Evolutionary conservation across 2,888 invertebrate species (phyloP).

Genomic region (Zaprionus lineosus): DNA sequence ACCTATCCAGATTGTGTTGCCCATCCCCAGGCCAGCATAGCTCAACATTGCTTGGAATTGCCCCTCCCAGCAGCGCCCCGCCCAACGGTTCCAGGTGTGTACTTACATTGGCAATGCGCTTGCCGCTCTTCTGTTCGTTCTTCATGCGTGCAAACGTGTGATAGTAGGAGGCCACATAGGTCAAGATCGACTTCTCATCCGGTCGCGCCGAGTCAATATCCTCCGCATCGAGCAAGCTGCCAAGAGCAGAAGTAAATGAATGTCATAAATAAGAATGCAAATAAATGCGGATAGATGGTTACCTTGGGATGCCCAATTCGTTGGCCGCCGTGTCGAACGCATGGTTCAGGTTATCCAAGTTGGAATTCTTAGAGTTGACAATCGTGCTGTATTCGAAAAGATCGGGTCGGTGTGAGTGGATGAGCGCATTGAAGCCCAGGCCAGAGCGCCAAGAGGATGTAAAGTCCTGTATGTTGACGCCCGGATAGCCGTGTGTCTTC

Average conservation of each 20-base stretch:
- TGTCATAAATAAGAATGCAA: not conserved
- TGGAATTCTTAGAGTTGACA: conserved; percentile 87
- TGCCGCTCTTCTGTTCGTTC: conserved; percentile 98
- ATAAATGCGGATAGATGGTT: not conserved
- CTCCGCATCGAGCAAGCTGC: conserved; percentile 94
- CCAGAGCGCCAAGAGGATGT: conserved; percentile 98
- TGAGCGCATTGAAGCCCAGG: conserved; percentile 98
- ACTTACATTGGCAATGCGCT: conserved; percentile 97
- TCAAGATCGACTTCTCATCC: conserved; percentile 99
- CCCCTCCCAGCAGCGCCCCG: too few species aligned
- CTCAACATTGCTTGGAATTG: too few species aligned
- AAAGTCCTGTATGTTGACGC: conserved; percentile 94
- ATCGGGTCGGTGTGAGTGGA: conserved; percentile 98
- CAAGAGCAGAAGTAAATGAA: not conserved
- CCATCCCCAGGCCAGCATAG: not conserved
- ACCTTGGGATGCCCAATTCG: conserved; percentile 93
- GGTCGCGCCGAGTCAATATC: conserved; percentile 97
- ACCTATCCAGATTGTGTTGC: conserved; percentile 8
- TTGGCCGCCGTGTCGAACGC: conserved; percentile 97
- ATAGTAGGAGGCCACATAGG: conserved; percentile 99
- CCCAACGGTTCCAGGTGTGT: conserved; percentile 48
- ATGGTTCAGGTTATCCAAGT: conserved; percentile 97
- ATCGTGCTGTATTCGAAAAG: conserved; percentile 94
- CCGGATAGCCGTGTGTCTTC: conserved; percentile 96
- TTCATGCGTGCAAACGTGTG: conserved; percentile 99